Evolutionary conservation across 2,888 invertebrate genomes (phyloP), one percentile per base, ranked within the genome.

Genomic region (Phania funesta): DNA sequence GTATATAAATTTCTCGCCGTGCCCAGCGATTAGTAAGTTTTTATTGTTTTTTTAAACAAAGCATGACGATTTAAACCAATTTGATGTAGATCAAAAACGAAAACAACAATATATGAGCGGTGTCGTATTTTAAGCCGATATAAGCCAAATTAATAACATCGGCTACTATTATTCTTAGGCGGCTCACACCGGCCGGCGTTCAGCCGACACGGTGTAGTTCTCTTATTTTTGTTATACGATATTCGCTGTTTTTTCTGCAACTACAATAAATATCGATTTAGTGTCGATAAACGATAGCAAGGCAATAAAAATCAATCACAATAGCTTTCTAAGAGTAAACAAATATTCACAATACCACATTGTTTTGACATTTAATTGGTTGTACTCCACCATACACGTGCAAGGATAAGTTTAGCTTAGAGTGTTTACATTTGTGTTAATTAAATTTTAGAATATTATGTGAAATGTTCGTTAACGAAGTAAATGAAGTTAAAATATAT

Each of bases 401-500:
- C 65, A 18, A 35, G 9, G 9, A 11, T 9, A 35, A 9, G 11
- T 9, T 35, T 35, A 29, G 29, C 29, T n/a, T n/a, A n/a, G n/a
- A n/a, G 32, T 80, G 80, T 75, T 80, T 80, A 80, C 56, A 60
- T 73, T 32, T 67, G 62, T 65, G 9, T 4, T 8, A 9, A 16
- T 9, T 11, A n/a, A 41, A 20, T 20, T 29, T 70, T 16, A 1
- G 20, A 29, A n/a, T n/a, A n/a, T n/a, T n/a, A n/a, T n/a, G n/a
- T n/a, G 85, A 83, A 89, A 98, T 98, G 98, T 97, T 98, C 90
- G 96, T 98, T 67, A 96, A 96, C 58, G 96, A 96, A 91, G 95
- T 97, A 74, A 99, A 99, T 92, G 96, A 98, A 92, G 95, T 99
- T 44, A 99, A 99, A 93, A 98, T 99, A 84, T 99, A 99, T 90